Percentiles rank a stretch among this genome's conserved stretches.
Conservation (phyloP, 2,888 invertebrate genomes). For the Drosophila putrida region DNA sequence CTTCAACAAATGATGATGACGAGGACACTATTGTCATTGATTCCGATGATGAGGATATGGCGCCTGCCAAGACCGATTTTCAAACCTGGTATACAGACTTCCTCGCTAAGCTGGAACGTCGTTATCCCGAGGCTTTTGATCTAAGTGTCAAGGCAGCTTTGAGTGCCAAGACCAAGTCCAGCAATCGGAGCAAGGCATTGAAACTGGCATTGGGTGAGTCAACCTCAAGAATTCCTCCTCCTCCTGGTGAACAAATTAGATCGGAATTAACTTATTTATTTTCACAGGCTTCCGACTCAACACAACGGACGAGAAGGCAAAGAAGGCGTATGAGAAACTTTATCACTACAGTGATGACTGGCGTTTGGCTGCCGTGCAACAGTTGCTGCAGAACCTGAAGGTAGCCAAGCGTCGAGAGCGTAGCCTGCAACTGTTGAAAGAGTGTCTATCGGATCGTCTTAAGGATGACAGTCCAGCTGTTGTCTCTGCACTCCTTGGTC, state of each 20-base stretch:
- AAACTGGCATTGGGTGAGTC: conserved; percentile 84
- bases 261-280: too few species aligned
- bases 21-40: conserved; percentile 83
- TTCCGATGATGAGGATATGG: conserved; percentile 73
- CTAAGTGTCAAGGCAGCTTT: conserved; percentile 88
- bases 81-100: conserved; percentile 87
- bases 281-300: conserved; percentile 86
- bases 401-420: conserved; percentile 83
- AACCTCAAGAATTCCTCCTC: too few species aligned
- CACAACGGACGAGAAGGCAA: conserved; percentile 86
- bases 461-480: conserved; percentile 89
- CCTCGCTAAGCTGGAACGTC: conserved; percentile 88
- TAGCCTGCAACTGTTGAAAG: conserved; percentile 87
- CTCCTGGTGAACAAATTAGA: too few species aligned
- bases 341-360: conserved; percentile 90
- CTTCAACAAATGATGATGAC: conserved; percentile 48
- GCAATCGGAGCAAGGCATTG: conserved; percentile 84
- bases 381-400: conserved; percentile 87
- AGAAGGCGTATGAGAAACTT: conserved; percentile 89
- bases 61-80: conserved; percentile 67
- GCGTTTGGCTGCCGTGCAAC: conserved; percentile 89
- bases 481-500: conserved; percentile 87
- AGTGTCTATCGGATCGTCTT: conserved; percentile 88
- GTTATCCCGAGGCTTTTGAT: conserved; percentile 91
- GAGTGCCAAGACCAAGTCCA: conserved; percentile 62